phyloP scores from a whole-genome alignment of 2,888 invertebrate species.

The Epirrita christyi region DNA sequence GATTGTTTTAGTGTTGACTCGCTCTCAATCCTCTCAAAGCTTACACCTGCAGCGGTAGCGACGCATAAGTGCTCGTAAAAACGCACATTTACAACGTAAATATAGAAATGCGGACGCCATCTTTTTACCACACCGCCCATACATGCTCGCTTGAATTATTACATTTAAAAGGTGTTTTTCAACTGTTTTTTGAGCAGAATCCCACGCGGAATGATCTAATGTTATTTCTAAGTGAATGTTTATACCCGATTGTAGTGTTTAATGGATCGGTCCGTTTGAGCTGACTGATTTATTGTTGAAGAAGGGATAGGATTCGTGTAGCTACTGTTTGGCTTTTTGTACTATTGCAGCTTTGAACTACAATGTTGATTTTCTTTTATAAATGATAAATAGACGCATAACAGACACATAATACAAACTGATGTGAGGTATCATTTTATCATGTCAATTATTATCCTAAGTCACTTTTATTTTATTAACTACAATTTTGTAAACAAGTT shows the following conservation, averaged over 20 bases:
- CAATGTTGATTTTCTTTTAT: slow-evolving; percentile 12
- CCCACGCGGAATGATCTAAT: slow-evolving; percentile 40
- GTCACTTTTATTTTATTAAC: too few relatives aligned
- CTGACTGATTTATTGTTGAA: slow-evolving; percentile 35
- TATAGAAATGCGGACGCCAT: slow-evolving; percentile 69
- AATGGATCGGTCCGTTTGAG: slow-evolving; percentile 33
- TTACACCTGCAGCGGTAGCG: slow-evolving; percentile 52
- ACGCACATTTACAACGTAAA: slow-evolving; percentile 78
- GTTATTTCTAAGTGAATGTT: slow-evolving; percentile 49
- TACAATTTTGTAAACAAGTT: too few relatives aligned
- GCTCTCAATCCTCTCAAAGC: slow-evolving; percentile 40
- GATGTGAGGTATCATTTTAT: too few relatives aligned
- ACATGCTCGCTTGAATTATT: slow-evolving; percentile 66
- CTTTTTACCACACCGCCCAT: slow-evolving; percentile 58
- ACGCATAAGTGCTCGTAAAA: slow-evolving; percentile 69
- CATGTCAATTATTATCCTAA: too few relatives aligned
- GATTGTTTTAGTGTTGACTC: slow-evolving; percentile 18
- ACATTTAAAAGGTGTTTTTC: slow-evolving; percentile 53
- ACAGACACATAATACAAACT: background rate
- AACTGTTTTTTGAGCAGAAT: slow-evolving; percentile 49
- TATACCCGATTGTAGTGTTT: slow-evolving; percentile 48
- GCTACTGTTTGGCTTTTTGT: slow-evolving; percentile 21
- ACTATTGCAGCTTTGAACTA: background rate
- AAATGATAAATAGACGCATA: slow-evolving; percentile 3
- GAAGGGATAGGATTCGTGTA: slow-evolving; percentile 18